Base-by-base conservation (phyloP, 2,888 invertebrate genomes). In the Cephonodes hylas region DNA sequence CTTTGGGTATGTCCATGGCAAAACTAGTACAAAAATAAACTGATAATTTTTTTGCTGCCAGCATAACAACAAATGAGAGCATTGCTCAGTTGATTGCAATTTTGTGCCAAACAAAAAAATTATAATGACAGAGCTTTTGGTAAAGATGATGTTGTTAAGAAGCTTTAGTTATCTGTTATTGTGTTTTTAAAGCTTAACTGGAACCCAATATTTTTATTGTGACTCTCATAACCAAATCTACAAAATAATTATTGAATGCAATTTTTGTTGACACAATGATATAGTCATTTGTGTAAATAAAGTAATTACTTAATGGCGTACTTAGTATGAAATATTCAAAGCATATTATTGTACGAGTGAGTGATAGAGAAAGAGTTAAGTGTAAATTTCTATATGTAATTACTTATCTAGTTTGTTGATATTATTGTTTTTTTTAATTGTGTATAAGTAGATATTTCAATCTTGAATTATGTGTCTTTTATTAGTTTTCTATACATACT, bases 371-470 rank as follows among this genome's bases (percentile, higher is more conserved):
- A 25, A 61, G 42, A 58, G 60, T 66, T 61, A 63, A 68, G 61
- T 62, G 62, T 66, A 63, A 64, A 65, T 67, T 64, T 68, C 67
- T 67, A 62, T 68, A 70, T 60, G 53, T 60, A 60, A 60, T 10
- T 60, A 60, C 15, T 22, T 42, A 60, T 7, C 18, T 38, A 58
- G 38, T 48, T 31, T 59, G 53, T 63, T 20, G 38, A 62, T 62
- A 56, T 63, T 25, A 42, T 42, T 44, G 45, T 58, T 57, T 44
- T 57, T 45, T 57, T 4, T 74, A 72, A 70, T 74, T 72, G 34
- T 71, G 70, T 71, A 72, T 71, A 72, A 73, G 70, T 81, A 80
- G 74, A 71, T 70, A 74, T 70, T 75, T 73, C 66, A 76, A 68
- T 69, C 61, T 72, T 75, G 69, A 65, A 66, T 69, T 65, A 71